Percentiles rank a stretch among this genome's conserved stretches.
Evolutionary conservation across 2,113 vertebrate species (phyloP).

Genomic region (Lycaon pictus): DNA sequence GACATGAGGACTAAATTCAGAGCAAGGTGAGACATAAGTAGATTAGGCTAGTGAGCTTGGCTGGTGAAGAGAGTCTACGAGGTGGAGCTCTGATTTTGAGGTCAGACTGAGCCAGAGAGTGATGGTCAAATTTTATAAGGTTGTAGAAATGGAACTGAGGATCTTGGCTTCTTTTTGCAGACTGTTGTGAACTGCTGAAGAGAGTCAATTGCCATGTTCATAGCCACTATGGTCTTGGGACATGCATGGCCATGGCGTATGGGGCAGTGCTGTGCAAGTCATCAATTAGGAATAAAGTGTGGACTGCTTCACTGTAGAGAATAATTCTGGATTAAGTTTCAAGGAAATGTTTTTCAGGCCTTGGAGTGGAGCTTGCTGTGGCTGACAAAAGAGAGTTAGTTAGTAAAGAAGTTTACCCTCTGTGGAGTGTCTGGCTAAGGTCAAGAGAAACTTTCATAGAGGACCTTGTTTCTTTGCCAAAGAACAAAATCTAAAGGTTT

Average conservation of each 20-base stretch:
- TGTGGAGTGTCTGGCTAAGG: neutral
- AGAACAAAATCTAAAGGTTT: neutral
- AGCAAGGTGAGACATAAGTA: neutral
- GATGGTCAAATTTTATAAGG: neutral
- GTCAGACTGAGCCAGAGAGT: neutral
- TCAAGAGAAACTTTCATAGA: neutral
- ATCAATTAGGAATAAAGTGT: neutral
- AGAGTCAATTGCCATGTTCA: neutral
- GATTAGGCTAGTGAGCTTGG: neutral
- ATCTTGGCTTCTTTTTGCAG: neutral
- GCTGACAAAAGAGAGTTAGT: neutral
- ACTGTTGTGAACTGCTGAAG: neutral
- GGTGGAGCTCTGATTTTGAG: neutral
- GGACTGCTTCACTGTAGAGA: neutral
- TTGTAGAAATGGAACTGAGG: neutral
- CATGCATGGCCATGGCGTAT: fast-evolving
- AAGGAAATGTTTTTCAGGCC: neutral
- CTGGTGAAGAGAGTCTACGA: neutral
- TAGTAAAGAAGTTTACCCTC: neutral
- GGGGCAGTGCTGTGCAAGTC: neutral
- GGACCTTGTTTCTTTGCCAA: neutral
- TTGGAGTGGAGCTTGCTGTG: neutral
- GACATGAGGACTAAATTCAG: neutral
- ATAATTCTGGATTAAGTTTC: neutral
- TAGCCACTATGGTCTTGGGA: neutral